Evolutionary conservation across 2,113 vertebrate genomes (phyloP), one percentile per base, ranked within the genome.

Genomic region (Chlamydotis undulata): DNA sequence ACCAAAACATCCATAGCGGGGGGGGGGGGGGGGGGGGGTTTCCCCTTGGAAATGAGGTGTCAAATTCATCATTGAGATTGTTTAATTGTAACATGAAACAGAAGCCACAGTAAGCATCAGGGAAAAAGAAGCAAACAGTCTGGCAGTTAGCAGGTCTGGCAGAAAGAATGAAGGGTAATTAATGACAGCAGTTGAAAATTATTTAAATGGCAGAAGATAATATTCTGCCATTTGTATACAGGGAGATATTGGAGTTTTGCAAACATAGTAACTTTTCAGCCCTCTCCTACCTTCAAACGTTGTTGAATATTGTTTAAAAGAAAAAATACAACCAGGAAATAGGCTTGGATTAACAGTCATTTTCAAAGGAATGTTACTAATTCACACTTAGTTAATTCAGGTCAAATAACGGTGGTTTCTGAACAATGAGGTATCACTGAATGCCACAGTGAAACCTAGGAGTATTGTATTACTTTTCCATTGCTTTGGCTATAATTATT

Each of bases 401-500:
- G 82, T 96, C 57, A 87, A 89, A 85, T 95, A 94, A 49, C 5
- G 12, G 26, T 82, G 65, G 45, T 93, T 94, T 92, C 87, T 92
- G 77, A 95, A 89, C 77, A 92, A 57, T 89, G 83, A 93, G n/a
- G 45, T 93, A 73, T 91, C 65, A 26, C 64, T 50, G 83, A 90
- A 82, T n/a, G 39, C 60, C 73, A 35, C 45, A 59, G 50, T 73
- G 86, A 87, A 93, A 91, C 70, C 24, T 69, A 68, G 92, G 89
- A 64, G 47, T 82, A 65, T 94, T 97, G 75, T 94, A 65, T 94
- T 87, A 79, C 65, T 93, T 91, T 87, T 87, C 60, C 50, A 71
- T 89, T 93, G 65, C 85, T 92, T 93, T 78, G 55, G 19, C 76
- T 95, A 8, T 53, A 82, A 84, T 93, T 94, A 89, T 92, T 97